Evolutionary conservation across 2,888 invertebrate species (phyloP).

Genomic region (Halocaridina rubra): DNA sequence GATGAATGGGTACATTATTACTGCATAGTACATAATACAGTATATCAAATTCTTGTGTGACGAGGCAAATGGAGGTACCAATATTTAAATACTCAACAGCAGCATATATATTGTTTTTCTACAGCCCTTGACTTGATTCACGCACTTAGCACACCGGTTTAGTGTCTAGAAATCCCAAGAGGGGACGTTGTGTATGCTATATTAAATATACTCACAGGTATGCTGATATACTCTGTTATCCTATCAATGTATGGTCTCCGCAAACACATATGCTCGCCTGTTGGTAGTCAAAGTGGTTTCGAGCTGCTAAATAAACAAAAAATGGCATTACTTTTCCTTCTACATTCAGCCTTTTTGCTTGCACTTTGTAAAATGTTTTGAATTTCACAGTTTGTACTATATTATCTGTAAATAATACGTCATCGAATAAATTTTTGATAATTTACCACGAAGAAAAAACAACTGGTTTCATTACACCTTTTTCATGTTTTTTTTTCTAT

Average conservation of each 20-base stretch:
- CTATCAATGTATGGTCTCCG: slow-evolving; percentile 25
- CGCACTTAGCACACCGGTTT: not conserved
- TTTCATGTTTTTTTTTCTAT: not conserved
- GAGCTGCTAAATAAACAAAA: slow-evolving; percentile 31
- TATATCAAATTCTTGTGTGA: no score
- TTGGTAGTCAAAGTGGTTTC: slow-evolving; percentile 28
- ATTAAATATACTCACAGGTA: not conserved
- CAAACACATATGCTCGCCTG: slow-evolving; percentile 28
- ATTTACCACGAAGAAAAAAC: slow-evolving; percentile 66
- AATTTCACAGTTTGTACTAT: slow-evolving; percentile 68
- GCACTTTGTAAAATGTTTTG: slow-evolving; percentile 67
- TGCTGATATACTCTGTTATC: slow-evolving; percentile 15
- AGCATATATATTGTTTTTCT: no score
- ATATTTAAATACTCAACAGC: no score
- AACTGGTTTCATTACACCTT: not conserved
- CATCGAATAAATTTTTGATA: slow-evolving; percentile 68
- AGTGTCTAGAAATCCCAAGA: not conserved
- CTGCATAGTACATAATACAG: no score
- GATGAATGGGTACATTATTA: no score
- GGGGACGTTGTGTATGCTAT: not conserved
- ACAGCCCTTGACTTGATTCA: not conserved
- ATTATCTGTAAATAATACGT: slow-evolving; percentile 68
- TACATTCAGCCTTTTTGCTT: slow-evolving; percentile 66
- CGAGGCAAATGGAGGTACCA: no score
- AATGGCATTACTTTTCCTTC: slow-evolving; percentile 64